Evolutionary conservation across 2,797 vertebrate species (phyloP), one percentile per base, ranked within the genome.

Genomic region (Hozukius guyotensis): DNA sequence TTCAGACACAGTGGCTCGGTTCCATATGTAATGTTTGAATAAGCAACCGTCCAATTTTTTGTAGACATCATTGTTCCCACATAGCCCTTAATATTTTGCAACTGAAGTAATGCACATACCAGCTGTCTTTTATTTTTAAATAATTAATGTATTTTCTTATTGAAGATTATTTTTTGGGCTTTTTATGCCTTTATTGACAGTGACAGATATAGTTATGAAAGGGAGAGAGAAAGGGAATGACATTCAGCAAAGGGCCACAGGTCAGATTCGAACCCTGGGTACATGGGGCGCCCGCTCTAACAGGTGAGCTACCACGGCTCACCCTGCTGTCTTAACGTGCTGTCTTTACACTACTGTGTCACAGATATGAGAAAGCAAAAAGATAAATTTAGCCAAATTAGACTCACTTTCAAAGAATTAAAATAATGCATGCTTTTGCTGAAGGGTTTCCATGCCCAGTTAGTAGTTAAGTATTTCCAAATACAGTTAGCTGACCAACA

Each of bases 1-100:
- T 72, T 71, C 36, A 70, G 71, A 68, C 55, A 82, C 57, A 16
- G 14, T 20, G 36, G 32, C 25, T 56, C 8, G 4, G 18, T 62
- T 78, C 55, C 55, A 82, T 55, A 46, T 31, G 66, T 31, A 22
- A 20, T 52, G n/a, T 66, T 34, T 59, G 29, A 68, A 78, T 52
- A 25, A 38, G 55, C 57, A 79, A 53, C 29, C 8, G 59, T 65
- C 20, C 42, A 20, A 27, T 20, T 75, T 71, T 24, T 31, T 64
- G 14, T 4, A 9, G 29, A 13, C 6, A 65, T 20, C 53, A 49
- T 18, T n/a, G 59, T 70, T 31, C 55, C 49, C 10, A 55, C 53
- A 14, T 24, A 24, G 11, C 24, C 10, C 8, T 49, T 65, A 25
- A 14, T 3, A 61, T 62, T 62, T 18, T 27, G 5, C 25, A 22